phyloP scores from a whole-genome alignment of 2,113 vertebrate genomes.

The Lepus timidus region DNA sequence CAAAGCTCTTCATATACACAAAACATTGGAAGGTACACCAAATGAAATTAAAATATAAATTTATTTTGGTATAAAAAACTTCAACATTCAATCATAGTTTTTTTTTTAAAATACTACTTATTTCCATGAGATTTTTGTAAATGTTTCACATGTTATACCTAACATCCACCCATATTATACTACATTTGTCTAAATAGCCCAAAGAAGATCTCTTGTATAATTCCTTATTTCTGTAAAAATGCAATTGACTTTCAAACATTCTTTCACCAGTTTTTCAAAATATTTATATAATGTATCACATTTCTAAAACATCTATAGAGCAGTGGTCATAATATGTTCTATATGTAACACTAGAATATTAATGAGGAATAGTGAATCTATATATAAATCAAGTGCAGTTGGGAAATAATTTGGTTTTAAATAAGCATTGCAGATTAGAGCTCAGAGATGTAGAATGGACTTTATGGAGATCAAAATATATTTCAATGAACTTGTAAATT shows the following conservation, averaged over 20 bases:
- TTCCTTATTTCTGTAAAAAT: neutral
- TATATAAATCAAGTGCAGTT: conserved; percentile 27
- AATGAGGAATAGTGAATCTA: neutral
- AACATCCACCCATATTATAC: neutral
- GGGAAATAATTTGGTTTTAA: conserved; percentile 46
- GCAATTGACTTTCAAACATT: neutral
- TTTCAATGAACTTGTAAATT: conserved; percentile 46
- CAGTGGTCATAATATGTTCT: neutral
- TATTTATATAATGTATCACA: neutral
- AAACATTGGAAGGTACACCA: neutral
- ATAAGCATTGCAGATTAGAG: neutral
- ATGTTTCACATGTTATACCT: too few relatives aligned
- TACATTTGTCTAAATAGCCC: neutral
- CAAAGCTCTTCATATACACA: neutral
- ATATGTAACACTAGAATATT: neutral
- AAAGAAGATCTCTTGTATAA: neutral
- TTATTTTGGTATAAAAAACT: too few relatives aligned
- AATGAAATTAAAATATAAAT: too few relatives aligned
- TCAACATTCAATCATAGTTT: too few relatives aligned
- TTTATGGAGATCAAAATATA: neutral
- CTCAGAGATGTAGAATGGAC: neutral
- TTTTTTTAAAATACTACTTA: too few relatives aligned
- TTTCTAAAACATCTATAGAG: conserved; percentile 29
- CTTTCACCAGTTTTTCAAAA: neutral
- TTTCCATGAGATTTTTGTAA: neutral